Evolutionary conservation across 1,140 invertebrate genomes (phyloP).

Genomic region (Eufriesea mexicana): DNA sequence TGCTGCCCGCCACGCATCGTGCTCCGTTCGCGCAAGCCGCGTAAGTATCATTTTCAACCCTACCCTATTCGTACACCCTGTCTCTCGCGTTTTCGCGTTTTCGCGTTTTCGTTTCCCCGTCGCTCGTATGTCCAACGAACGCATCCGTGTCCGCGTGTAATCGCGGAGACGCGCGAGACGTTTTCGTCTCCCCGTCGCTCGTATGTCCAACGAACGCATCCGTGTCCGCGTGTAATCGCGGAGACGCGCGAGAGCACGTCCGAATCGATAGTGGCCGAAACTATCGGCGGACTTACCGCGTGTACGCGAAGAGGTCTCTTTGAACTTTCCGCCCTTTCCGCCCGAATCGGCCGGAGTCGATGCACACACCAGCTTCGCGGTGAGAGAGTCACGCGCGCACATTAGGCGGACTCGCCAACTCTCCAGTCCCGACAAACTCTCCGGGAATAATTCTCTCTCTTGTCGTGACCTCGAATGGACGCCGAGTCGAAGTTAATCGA

Average conservation of each 20-base stretch:
- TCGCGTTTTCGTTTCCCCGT: background rate
- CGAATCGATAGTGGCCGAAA: constrained; percentile 44
- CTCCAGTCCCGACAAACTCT: background rate
- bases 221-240: background rate
- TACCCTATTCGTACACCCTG: no score
- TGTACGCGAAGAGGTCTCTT: constrained; percentile 16
- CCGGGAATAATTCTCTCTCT: background rate
- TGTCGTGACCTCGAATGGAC: constrained; percentile 21
- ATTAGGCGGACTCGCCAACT: constrained; percentile 22
- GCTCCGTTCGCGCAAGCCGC: constrained; percentile 81
- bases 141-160: background rate
- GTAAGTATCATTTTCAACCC: constrained; percentile 72
- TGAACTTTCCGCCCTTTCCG: constrained; percentile 22
- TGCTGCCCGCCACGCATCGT: constrained; percentile 80
- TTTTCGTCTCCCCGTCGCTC: background rate
- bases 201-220: background rate
- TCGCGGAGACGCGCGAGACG: background rate
- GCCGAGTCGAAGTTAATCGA: constrained; percentile 32
- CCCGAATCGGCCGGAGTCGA: background rate
- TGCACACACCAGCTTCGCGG: background rate
- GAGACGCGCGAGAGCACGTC: no score
- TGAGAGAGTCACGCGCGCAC: constrained; percentile 19
- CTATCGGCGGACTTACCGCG: constrained; percentile 21
- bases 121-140: background rate
- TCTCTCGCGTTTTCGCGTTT: no score